Base-by-base conservation (phyloP, 2,797 vertebrate species). In the Scomberomorus guttatus region DNA sequence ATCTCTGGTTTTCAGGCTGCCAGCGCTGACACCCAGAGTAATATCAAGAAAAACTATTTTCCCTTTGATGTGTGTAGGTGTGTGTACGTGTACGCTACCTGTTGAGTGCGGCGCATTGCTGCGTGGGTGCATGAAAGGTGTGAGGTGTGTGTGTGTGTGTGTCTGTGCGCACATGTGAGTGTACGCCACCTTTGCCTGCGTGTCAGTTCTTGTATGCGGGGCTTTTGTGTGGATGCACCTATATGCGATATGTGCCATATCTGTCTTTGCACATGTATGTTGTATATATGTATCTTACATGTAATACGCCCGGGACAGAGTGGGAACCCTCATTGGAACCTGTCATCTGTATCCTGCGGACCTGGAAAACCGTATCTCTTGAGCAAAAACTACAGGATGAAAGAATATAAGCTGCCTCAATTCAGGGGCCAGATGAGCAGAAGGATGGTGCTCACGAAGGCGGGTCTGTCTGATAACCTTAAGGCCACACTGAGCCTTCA, bases 31-130 rank as follows among this genome's bases (percentile, higher is more conserved):
- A 87, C 74, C 56, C 68, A 57, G 65, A 67, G 39, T 82, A 81
- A 71, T 76, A 84, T 57, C 62, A 83, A 83, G 76, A 88, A 87
- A 75, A 84, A 80, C 67, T 75, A 71, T 86, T 89, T 85, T 86
- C 76, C 79, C 81, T 81, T 83, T 89, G 67, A 78, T 78, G 77
- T 80, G 62, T 64, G 72, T 71, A 13, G 15, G 67, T 59, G 48
- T 59, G 69, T 67, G 46, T 65, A 18, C 0, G 0, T 58, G 60
- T 32, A 5, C 22, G 15, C 25, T 44, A 59, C 39, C 46, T 81
- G 79, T 79, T 82, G 58, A 74, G 73, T 64, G 24, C 50, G 20
- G 25, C 63, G 15, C 3, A 3, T 71, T 77, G 66, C 29, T 82
- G 69, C 14, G 62, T 72, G 66, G 56, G n/a, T 75, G 67, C 51